Conservation (phyloP, 2,113 vertebrate genomes). For the Carettochelys insculpta region DNA sequence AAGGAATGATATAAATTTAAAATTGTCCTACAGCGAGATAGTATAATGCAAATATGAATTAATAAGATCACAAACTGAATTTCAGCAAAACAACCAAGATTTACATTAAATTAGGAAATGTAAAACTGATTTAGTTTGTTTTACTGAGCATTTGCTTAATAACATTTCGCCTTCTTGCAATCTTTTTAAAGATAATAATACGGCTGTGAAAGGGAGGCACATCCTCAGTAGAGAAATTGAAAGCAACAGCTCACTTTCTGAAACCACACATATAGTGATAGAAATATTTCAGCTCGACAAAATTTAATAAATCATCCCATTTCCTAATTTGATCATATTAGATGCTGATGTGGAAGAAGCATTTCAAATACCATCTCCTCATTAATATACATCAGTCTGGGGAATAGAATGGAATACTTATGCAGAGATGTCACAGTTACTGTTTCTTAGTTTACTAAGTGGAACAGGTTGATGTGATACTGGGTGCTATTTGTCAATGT, state of each 20-base stretch:
- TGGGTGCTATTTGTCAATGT: conserved; percentile 91
- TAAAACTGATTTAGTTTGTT: conserved; percentile 86
- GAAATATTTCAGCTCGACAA: conserved; percentile 82
- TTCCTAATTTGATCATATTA: conserved; percentile 91
- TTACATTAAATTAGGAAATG: conserved; percentile 87
- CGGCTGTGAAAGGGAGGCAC: conserved; percentile 75
- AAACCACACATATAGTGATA: conserved; percentile 79
- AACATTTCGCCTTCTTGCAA: conserved; percentile 84
- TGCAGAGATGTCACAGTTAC: conserved; percentile 87
- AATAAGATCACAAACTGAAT: conserved; percentile 88
- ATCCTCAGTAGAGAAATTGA: conserved; percentile 82
- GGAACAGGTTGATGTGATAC: conserved; percentile 91
- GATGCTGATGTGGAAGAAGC: conserved; percentile 89
- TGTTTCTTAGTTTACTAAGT: conserved; percentile 88
- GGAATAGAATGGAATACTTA: conserved; percentile 84
- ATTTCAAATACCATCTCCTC: conserved; percentile 84
- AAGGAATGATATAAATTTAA: conserved; percentile 79
- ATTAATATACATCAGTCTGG: conserved; percentile 92
- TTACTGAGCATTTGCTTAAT: conserved; percentile 91
- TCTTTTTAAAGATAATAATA: conserved; percentile 87
- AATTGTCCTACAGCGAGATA: conserved; percentile 82
- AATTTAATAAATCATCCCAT: conserved; percentile 90
- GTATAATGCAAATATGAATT: conserved; percentile 83
- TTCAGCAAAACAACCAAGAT: conserved; percentile 83
- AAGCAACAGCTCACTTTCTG: conserved; percentile 86